Evolutionary conservation across 2,888 invertebrate species (phyloP), one percentile per base, ranked within the genome.

Genomic region (Lepidochrysops patricia): DNA sequence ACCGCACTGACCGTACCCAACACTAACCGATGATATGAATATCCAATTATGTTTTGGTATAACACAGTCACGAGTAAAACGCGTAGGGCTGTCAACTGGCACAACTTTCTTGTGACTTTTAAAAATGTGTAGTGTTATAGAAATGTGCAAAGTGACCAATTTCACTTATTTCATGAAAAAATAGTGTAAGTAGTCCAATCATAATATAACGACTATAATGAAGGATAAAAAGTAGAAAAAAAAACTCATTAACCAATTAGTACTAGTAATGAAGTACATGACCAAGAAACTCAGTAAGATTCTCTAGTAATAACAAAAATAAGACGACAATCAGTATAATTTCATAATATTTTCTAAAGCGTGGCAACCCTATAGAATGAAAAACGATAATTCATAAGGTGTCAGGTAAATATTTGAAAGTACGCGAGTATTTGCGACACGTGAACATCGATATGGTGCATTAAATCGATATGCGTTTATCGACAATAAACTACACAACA

Each of bases 331-430:
- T n/a, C n/a, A n/a, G n/a, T n/a, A n/a, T n/a, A n/a, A n/a, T n/a
- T n/a, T n/a, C n/a, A n/a, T 7, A 43, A 7, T 19, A 43, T 23
- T 43, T 23, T 43, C 43, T 19, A 43, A 3, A 9, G 9, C 19
- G 19, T 19, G 19, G 23, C 32, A 54, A 3, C 54, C 54, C 54
- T 54, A 32, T 1, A 19, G 1, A 32, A 29, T 15, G 29, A 54
- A 54, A 54, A 32, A 54, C 54, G 54, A 54, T 54, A 54, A 54
- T 29, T 54, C 54, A 54, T 27, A 27, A 52, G 50, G 58, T 58
- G 58, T 58, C 58, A 58, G 34, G 50, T 35, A 52, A 58, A 58
- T 58, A 58, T 58, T 58, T 58, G 58, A 58, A 58, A 58, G 58
- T 58, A 58, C 50, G 58, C 32, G 19, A 50, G 23, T 26, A 50